Conservation (phyloP, 2,888 invertebrate genomes). For the Liposcelis brunnea region DNA sequence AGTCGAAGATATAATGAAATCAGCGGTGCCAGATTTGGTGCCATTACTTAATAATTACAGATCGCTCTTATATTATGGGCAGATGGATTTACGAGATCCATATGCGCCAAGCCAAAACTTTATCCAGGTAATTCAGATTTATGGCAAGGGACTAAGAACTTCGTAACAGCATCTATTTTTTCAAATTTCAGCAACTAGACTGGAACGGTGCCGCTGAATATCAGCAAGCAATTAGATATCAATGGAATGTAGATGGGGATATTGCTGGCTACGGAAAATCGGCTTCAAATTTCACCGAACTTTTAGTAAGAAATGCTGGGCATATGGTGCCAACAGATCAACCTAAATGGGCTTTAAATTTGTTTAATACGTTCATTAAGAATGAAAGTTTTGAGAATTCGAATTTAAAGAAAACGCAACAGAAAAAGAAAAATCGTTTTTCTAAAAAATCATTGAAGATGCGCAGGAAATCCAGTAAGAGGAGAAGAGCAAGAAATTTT, state of each 20-base stretch:
- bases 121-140: slow-evolving; percentile 8
- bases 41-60: slow-evolving; percentile 5
- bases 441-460: too few species aligned
- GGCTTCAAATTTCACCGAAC: slow-evolving; percentile 51
- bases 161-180: background rate
- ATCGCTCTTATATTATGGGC: slow-evolving; percentile 7
- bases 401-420: too few species aligned
- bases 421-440: too few species aligned
- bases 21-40: slow-evolving; percentile 1
- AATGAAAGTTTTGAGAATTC: too few species aligned
- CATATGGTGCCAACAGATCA: slow-evolving; percentile 71
- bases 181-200: slow-evolving; percentile 33
- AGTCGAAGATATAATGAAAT: background rate
- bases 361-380: slow-evolving; percentile 49
- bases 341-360: slow-evolving; percentile 55
- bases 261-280: slow-evolving; percentile 61
- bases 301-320: slow-evolving; percentile 60
- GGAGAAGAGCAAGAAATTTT: too few species aligned
- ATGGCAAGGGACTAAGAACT: too few species aligned
- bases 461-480: too few species aligned
- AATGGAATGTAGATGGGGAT: slow-evolving; percentile 50
- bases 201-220: slow-evolving; percentile 57
- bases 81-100: slow-evolving; percentile 1
- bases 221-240: slow-evolving; percentile 42
- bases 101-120: background rate